Evolutionary conservation across 2,888 invertebrate genomes (phyloP), one percentile per base, ranked within the genome.

Genomic region (Ectropis crepuscularia): DNA sequence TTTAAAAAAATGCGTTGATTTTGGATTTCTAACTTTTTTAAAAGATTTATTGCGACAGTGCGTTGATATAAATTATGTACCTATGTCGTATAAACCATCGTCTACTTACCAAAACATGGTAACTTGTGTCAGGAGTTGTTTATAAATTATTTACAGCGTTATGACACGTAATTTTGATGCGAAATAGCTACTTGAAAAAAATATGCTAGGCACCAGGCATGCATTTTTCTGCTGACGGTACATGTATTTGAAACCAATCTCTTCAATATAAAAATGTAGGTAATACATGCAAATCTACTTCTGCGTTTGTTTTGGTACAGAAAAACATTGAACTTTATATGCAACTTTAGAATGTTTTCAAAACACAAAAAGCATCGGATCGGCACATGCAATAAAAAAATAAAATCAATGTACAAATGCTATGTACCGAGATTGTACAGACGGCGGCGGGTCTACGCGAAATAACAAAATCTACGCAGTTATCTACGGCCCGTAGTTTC

Each of bases 401-500:
- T 2, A 28, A 2, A 28, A 28, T 28, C 16, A 28, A 28, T 4
- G 16, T 28, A 28, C 16, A 28, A 28, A 28, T 28, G 16, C 16
- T 28, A 28, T 28, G 16, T 28, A 28, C 16, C 16, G 16, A 28
- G 16, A 51, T 16, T 50, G 16, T 51, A 53, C 49, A 43, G 37
- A 36, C 11, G 16, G 39, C 8, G 36, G 36, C 39, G 6, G 53
- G 39, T 61, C 57, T 68, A 64, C 61, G 58, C 58, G 47, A 49
- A 45, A 60, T 41, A 41, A 50, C 53, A 11, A 53, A 51, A 53
- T 55, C 46, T 53, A 46, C 49, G 54, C 68, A 55, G 54, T 65
- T 66, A 65, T 67, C 65, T 58, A 69, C 67, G 41, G 12, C 36
- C 12, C 28, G 45, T 39, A 12, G 16, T 28, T 28, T 28, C 16